phyloP scores from a whole-genome alignment of 2,113 vertebrate species.

The Monarcha castaneiventris region DNA sequence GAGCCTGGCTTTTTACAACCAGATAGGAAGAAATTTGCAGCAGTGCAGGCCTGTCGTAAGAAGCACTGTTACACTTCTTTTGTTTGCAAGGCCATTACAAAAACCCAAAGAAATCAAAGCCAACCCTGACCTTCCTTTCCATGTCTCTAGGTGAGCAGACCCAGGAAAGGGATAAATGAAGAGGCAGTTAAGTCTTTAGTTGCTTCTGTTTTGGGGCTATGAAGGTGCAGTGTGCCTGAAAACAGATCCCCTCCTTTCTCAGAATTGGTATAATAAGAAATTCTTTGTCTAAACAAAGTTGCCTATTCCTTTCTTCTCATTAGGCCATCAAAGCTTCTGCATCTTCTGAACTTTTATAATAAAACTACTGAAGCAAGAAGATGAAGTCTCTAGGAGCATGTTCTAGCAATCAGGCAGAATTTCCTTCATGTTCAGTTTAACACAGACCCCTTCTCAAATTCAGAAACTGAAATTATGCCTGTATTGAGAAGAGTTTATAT shows the following conservation, averaged over 20 bases:
- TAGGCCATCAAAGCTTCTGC: not conserved
- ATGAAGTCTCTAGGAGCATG: not conserved
- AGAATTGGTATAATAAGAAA: not conserved
- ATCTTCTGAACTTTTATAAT: not conserved
- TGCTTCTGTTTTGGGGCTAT: not conserved
- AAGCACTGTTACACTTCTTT: not conserved
- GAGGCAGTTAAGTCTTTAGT: not conserved
- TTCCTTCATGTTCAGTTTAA: not conserved
- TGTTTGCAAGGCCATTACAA: not conserved
- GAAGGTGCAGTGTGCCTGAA: not conserved
- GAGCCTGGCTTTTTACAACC: not conserved
- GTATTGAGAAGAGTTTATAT: not conserved
- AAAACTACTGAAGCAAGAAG: not conserved
- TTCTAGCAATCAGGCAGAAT: not conserved
- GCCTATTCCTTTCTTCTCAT: not conserved
- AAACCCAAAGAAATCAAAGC: not conserved
- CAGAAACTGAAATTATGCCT: not conserved
- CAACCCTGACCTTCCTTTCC: not conserved
- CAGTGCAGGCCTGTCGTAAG: not conserved
- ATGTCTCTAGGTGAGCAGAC: not conserved
- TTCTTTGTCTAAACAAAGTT: not conserved
- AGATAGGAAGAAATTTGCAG: not conserved
- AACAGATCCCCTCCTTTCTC: not conserved
- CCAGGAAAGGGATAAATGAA: not conserved
- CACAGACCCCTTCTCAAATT: not conserved